Evolutionary conservation across 2,797 vertebrate genomes (phyloP).

Genomic region (Anisognathus igniventris): DNA sequence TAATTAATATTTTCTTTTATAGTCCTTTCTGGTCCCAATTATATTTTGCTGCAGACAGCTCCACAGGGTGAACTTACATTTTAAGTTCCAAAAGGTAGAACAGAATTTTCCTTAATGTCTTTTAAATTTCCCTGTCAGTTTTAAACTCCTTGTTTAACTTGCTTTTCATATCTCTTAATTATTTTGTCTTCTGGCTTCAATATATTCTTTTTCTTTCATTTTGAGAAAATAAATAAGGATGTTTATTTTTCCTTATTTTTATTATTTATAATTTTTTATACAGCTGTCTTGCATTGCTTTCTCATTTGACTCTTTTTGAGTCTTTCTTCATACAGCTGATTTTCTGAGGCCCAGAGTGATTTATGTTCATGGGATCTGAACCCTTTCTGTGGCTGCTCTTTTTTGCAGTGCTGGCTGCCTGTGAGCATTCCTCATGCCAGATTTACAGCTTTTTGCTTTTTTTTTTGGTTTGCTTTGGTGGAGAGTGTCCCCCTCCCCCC

Average conservation of each 20-base stretch:
- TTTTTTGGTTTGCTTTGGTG: not conserved
- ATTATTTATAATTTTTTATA: not conserved
- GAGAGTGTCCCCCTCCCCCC: not conserved
- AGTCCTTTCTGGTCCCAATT: slow-evolving; percentile 7
- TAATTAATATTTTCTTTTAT: slow-evolving; percentile 18
- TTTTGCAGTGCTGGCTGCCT: not conserved
- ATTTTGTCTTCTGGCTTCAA: not conserved
- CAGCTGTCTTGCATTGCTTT: not conserved
- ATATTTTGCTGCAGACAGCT: not conserved
- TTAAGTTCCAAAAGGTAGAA: slow-evolving; percentile 9
- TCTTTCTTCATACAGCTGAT: not conserved
- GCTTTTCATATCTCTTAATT: not conserved
- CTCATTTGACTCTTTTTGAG: not conserved
- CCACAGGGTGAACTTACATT: not conserved
- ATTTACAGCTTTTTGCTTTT: not conserved
- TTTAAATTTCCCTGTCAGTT: not conserved
- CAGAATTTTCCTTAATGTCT: not conserved
- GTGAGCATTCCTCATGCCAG: not conserved
- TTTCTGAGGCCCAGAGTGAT: not conserved
- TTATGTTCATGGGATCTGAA: not conserved
- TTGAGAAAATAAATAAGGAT: not conserved
- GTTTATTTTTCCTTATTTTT: not conserved
- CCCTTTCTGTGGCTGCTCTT: not conserved
- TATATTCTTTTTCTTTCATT: not conserved
- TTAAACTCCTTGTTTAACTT: not conserved